phyloP scores from a whole-genome alignment of 1,140 invertebrate species.

The Campoletis sonorensis region DNA sequence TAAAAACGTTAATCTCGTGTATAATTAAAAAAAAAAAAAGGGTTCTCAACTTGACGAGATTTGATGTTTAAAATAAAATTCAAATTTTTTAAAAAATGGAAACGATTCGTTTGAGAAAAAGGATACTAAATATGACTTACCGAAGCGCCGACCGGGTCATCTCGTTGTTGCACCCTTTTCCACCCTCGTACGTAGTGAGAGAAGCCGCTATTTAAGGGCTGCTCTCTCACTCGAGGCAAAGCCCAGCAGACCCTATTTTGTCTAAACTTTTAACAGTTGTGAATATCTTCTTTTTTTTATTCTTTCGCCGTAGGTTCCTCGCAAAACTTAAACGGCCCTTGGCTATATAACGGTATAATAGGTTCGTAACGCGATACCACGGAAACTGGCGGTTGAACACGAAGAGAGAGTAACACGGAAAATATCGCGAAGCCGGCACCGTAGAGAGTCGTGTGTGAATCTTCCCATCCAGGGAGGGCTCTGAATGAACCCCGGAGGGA shows the following conservation, averaged over 20 bases:
- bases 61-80: background rate
- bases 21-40: background rate
- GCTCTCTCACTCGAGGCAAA: conserved; percentile 34
- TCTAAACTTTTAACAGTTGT: background rate
- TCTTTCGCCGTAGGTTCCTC: background rate
- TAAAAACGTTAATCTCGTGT: background rate
- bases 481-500: conserved; percentile 70
- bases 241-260: conserved; percentile 15
- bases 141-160: conserved; percentile 72
- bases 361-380: conserved; percentile 56
- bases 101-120: conserved; percentile 29
- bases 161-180: conserved; percentile 67
- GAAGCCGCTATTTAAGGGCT: conserved; percentile 31
- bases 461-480: conserved; percentile 74
- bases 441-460: conserved; percentile 64
- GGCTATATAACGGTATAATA: background rate
- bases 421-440: conserved; percentile 65
- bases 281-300: background rate
- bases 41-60: too few species aligned
- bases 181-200: conserved; percentile 63
- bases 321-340: background rate
- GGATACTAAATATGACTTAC: conserved; percentile 63
- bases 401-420: conserved; percentile 61
- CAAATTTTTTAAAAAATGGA: conserved; percentile 16
- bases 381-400: conserved; percentile 72